Evolutionary conservation across 2,888 invertebrate genomes (phyloP).

Genomic region (Minunthozetes semirufus): DNA sequence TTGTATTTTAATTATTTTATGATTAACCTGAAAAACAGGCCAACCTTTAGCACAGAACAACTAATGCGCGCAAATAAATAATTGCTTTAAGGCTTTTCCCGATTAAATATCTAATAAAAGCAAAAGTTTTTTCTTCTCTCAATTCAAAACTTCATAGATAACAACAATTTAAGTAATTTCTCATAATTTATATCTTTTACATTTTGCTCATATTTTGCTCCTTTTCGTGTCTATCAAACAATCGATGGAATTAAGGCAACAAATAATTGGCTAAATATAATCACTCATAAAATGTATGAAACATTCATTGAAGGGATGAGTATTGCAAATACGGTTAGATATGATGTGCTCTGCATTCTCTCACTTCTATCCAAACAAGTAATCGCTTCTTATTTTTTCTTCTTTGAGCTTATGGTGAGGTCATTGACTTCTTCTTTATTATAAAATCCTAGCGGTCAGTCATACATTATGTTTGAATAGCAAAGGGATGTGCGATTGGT

Average conservation of each 20-base stretch:
- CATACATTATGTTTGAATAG: not conserved
- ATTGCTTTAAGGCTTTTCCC: constrained; percentile 11
- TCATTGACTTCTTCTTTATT: not conserved
- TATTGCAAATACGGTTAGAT: not conserved
- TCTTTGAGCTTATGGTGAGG: not conserved
- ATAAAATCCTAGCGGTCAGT: not conserved
- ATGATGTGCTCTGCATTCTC: not conserved
- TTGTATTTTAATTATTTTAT: constrained; percentile 15
- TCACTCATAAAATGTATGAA: not conserved
- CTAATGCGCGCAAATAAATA: not conserved
- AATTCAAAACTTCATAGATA: not conserved
- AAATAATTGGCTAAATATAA: not conserved
- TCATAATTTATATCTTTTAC: not conserved
- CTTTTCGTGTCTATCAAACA: not conserved
- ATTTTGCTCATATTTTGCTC: not conserved
- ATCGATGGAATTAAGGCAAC: not conserved
- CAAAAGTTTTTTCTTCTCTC: not conserved
- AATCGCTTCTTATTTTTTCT: not conserved
- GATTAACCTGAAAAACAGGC: constrained; percentile 23
- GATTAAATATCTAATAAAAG: not conserved
- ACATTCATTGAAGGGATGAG: not conserved
- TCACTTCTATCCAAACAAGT: not conserved
- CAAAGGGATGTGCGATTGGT: too few relatives aligned
- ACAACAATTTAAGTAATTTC: not conserved
- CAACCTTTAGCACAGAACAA: constrained; percentile 8